Evolutionary conservation across 2,888 invertebrate genomes (phyloP), one percentile per base, ranked within the genome.

Genomic region (Leucophenga montana): DNA sequence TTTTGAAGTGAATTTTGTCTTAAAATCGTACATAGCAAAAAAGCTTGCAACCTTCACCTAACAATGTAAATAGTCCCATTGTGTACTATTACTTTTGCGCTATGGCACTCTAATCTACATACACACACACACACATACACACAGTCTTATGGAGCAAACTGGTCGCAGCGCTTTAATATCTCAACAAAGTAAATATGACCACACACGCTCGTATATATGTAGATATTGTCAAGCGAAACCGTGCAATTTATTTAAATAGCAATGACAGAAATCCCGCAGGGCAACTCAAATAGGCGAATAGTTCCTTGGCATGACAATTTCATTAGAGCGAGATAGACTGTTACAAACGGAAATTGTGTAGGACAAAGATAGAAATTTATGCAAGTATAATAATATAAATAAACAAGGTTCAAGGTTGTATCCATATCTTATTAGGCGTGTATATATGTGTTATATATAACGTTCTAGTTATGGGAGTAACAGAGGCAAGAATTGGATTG

Each of bases 111-210:
- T 18, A 22, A 20, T 22, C 11, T 8, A 66, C 62, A 68, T 73
- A 68, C 70, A 75, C 50, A 65, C 22, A 62, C 22, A 39, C n/a
- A 50, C 48, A 31, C 65, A 50, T 18, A 44, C 13, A 33, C 14
- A 44, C 18, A 18, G 8, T n/a, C 18, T 5, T 33, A 13, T 68
- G 27, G 33, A 67, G 48, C 33, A 70, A 16, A 44, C 54, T 13
- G 27, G 20, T 61, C 33, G 48, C 18, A 56, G 70, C 46, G 27
- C 27, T 22, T n/a, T 33, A 65, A 27, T 27, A 70, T 31, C 73
- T 65, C 68, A 69, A 73, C 69, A 62, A 73, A 66, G 56, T 65
- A 75, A 46, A 78, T 77, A 71, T 73, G 80, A 76, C 73, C 77
- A 50, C 16, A 11, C 8, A 39, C 39, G 39, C 3, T 33, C n/a